Base-by-base conservation (phyloP, 2,113 vertebrate genomes). In the Takifugu bimaculatus region DNA sequence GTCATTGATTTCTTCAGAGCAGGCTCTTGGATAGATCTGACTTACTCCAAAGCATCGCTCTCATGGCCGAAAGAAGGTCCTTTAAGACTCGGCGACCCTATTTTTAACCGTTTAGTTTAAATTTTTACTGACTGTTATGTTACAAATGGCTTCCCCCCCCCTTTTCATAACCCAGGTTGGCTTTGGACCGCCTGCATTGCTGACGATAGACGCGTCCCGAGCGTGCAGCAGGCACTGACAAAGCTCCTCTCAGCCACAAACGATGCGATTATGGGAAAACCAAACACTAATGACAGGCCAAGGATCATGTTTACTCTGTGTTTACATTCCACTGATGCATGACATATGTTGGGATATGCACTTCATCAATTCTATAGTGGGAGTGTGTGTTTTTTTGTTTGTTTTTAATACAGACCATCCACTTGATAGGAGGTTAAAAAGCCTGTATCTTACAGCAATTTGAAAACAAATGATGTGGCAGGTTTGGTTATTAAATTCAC, bases 1-100 rank as follows among this genome's bases (percentile, higher is more conserved):
- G 85, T 88, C 79, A 78, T 83, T 70, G 76, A 81, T 84, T 86
- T 85, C 78, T 84, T 88, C 84, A 87, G 86, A 89, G 88, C 88
- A 84, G 88, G 88, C 86, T 89, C 88, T 87, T 78, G 82, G 85
- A 85, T 85, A 76, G 74, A 82, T 84, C 85, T 87, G 85, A 89
- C 85, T 86, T 86, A 63, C 61, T 69, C 65, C 4, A 77, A 81
- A 61, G 70, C 79, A 75, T 85, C 72, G 75, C 68, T 60, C 70
- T 79, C 77, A 61, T 75, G 67, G 63, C 70, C 39, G 2, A 65
- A 65, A 73, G 57, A 65, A 82, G 70, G 60, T 68, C 53, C 67
- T 80, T 82, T 74, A 74, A 68, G 62, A 73, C 62, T 68, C 2
- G 26, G 54, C 50, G 65, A 60, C 78, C 54, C 69, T 61, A 51